A percentile compares a stretch with the other conserved stretches of the same genome.
Evolutionary conservation across 2,888 invertebrate genomes (phyloP).

Genomic region (Aromia moschata): DNA sequence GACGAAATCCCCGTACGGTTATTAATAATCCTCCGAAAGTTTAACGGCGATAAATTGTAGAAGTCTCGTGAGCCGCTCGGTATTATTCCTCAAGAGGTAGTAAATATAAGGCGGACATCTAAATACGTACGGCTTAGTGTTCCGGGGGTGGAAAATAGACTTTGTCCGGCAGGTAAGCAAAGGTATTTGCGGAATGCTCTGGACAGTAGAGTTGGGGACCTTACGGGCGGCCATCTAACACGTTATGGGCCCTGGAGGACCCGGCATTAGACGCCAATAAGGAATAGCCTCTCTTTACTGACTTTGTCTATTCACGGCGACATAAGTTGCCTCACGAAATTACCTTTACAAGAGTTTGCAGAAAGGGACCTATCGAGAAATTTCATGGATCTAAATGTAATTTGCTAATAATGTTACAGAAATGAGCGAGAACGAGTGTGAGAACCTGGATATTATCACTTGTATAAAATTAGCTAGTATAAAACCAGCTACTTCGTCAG

Average conservation of each 20-base stretch:
- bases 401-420: too few species aligned
- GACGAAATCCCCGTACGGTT: constrained; percentile 3
- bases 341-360: not conserved
- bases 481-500: too few species aligned
- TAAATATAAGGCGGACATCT: constrained; percentile 46
- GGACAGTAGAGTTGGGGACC: constrained; percentile 45
- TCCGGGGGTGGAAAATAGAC: constrained; percentile 39
- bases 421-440: too few species aligned
- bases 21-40: constrained; percentile 27
- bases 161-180: constrained; percentile 41
- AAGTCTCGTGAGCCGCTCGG: constrained; percentile 1
- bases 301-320: constrained; percentile 27
- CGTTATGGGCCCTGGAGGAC: constrained; percentile 47
- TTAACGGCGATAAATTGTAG: constrained; percentile 15
- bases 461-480: too few species aligned
- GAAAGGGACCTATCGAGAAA: not conserved
- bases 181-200: constrained; percentile 47
- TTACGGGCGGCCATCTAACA: constrained; percentile 47
- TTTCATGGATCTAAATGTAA: too few species aligned
- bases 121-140: constrained; percentile 44
- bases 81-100: constrained; percentile 44
- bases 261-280: constrained; percentile 43
- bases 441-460: too few species aligned
- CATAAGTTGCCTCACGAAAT: constrained; percentile 29
- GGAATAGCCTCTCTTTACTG: constrained; percentile 31